phyloP scores from a whole-genome alignment of 2,888 invertebrate genomes.

The Panzeria rudis region DNA sequence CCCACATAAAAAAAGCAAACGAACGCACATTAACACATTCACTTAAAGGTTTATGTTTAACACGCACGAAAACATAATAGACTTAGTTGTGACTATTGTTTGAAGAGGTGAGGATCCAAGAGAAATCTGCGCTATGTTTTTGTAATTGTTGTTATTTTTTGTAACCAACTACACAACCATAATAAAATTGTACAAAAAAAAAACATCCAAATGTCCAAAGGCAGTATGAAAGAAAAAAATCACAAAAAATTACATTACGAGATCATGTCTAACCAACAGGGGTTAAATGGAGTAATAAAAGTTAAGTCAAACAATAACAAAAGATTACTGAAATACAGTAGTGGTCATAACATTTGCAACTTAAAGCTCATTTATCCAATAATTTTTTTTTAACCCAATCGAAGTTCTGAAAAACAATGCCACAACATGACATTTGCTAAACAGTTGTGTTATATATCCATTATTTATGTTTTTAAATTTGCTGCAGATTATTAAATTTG shows the following conservation, averaged over 20 bases:
- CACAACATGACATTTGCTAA: too few species aligned
- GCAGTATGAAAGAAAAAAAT: not conserved
- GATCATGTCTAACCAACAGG: constrained; percentile 4
- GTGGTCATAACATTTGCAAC: too few species aligned
- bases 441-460: too few species aligned
- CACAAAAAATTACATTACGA: not conserved
- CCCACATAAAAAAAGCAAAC: not conserved
- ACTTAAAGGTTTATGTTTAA: not conserved
- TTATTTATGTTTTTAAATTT: too few species aligned
- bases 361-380: too few species aligned
- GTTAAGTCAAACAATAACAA: not conserved
- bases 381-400: too few species aligned
- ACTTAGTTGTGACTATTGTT: not conserved
- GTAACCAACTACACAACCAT: not conserved
- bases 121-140: not conserved
- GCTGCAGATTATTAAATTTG: too few species aligned
- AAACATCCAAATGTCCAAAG: not conserved
- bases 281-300: constrained; percentile 25
- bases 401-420: too few species aligned
- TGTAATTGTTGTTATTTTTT: not conserved
- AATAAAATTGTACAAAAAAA: constrained; percentile 26
- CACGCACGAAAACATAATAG: not conserved
- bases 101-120: not conserved
- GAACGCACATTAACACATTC: not conserved
- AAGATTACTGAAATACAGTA: not conserved